Base-by-base conservation (phyloP, 2,797 vertebrate genomes). In the Rhynchonycteris naso region DNA sequence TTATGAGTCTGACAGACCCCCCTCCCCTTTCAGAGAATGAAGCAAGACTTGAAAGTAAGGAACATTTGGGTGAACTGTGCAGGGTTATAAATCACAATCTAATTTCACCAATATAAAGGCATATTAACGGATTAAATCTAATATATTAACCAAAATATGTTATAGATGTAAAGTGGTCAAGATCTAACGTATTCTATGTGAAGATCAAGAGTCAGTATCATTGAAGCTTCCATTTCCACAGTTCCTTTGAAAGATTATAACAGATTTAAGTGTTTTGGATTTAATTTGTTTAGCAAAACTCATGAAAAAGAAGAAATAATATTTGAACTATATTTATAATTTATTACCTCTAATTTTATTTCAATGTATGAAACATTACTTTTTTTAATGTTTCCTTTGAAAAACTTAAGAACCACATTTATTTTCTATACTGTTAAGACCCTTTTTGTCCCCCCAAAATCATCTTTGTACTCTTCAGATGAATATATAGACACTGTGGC, bases 381-480 rank as follows among this genome's bases (percentile, higher is more conserved):
- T 98, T 96, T 96, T 95, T 96, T 0, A 43, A 96, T 96, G 79
- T 82, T 97, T 98, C 97, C 91, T 98, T 98, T 98, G 96, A 97
- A 85, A 97, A 98, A 97, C 97, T 98, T 97, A 97, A 98, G 96
- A 98, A 97, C 96, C 97, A 98, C 97, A 65, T 98, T 98, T 98
- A 97, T 98, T 98, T 98, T 98, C 96, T 98, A 95, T 97, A 97
- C 96, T 95, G 96, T 98, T 98, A 92, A 97, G 96, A 97, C 19
- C 79, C 91, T 97, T 97, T 98, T 54, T 21, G 21, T n/a, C 2
- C n/a, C n/a, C 65, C 15, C 15, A 54, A 97, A 97, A 97, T 97
- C 98, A 98, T 98, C 98, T 98, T 98, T 98, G 97, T 98, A 98
- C 98, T 98, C 97, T 97, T 97, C 98, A 98, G 95, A 98, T 97